Evolutionary conservation across 1,140 invertebrate genomes (phyloP).

Genomic region (Drosophila funebris): DNA sequence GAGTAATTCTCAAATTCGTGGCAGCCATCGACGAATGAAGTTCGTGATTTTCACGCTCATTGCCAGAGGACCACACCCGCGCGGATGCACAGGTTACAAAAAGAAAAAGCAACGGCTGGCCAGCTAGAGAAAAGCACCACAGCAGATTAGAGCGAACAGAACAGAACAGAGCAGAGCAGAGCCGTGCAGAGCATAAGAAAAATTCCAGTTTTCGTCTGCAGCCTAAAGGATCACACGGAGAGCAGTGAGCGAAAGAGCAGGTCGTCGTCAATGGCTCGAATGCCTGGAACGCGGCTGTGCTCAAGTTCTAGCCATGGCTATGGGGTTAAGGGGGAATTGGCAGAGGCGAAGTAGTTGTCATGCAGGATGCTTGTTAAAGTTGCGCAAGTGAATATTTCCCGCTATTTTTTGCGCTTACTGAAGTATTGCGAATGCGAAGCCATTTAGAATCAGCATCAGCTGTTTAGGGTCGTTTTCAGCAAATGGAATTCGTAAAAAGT

Average conservation of each 20-base stretch:
- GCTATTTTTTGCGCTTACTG: conserved; percentile 33
- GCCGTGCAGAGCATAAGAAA: conserved; percentile 25
- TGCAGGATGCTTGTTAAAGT: conserved; percentile 45
- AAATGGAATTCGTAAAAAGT: background rate
- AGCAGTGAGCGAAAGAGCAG: conserved; percentile 24
- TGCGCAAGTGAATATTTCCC: conserved; percentile 55
- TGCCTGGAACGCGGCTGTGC: conserved; percentile 29
- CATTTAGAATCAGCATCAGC: conserved; percentile 22
- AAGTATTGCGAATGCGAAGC: background rate
- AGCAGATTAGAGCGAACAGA: conserved; percentile 5
- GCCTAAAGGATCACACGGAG: conserved; percentile 46
- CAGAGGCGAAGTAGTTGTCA: conserved; percentile 11
- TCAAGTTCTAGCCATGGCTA: conserved; percentile 13
- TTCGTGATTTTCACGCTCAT: conserved; percentile 34
- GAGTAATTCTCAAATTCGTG: conserved; percentile 12
- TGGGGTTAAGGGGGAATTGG: background rate
- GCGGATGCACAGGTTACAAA: conserved; percentile 47
- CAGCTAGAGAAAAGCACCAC: conserved; percentile 37
- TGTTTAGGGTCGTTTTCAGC: conserved; percentile 4
- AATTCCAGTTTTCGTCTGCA: conserved; percentile 48
- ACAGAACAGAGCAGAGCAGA: conserved; percentile 1
- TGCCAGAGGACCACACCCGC: conserved; percentile 46
- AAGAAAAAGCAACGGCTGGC: conserved; percentile 31
- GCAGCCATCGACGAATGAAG: no score
- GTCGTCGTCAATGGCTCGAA: conserved; percentile 20